Conservation (phyloP, 2,113 vertebrate genomes). For the Urocitellus parryii region DNA sequence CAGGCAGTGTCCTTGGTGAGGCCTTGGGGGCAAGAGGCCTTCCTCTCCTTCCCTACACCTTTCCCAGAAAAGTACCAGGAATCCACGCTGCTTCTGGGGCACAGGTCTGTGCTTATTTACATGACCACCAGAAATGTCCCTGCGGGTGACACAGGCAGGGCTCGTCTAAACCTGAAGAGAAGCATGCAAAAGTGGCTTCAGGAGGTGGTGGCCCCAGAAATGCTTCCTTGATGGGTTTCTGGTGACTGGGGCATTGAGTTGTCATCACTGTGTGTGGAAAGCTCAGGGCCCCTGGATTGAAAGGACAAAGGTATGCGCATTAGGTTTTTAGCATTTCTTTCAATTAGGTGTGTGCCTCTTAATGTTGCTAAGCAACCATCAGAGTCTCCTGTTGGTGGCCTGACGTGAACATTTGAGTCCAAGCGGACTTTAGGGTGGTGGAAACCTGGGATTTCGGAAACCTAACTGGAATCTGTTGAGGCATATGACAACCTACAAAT, state of each 20-base stretch:
- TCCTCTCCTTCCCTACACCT: not conserved
- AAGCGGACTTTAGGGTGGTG: not conserved
- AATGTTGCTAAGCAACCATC: not conserved
- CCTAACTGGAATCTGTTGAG: not conserved
- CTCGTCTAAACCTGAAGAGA: not conserved
- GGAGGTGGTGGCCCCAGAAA: not conserved
- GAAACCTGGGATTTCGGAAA: not conserved
- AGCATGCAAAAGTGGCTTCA: not conserved
- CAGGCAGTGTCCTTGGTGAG: not conserved
- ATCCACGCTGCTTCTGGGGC: not conserved
- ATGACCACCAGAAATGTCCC: not conserved
- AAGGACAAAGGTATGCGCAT: accelerated
- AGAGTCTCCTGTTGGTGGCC: not conserved
- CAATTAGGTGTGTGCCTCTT: not conserved
- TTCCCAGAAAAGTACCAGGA: not conserved
- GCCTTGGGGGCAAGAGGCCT: not conserved
- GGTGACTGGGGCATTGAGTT: accelerated
- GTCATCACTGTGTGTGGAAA: not conserved
- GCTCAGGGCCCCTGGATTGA: not conserved
- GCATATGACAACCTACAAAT: not conserved
- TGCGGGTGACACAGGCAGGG: not conserved
- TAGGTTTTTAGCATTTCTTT: not conserved
- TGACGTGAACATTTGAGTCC: not conserved
- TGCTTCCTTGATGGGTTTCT: accelerated
- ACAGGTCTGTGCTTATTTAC: not conserved